Percentiles rank a stretch among this genome's conserved stretches.
These are phyloP conservation scores for Coregonus sp. DNA, from an alignment of 2,797 vertebrate species.

Conservation along the genomic window DNA sequence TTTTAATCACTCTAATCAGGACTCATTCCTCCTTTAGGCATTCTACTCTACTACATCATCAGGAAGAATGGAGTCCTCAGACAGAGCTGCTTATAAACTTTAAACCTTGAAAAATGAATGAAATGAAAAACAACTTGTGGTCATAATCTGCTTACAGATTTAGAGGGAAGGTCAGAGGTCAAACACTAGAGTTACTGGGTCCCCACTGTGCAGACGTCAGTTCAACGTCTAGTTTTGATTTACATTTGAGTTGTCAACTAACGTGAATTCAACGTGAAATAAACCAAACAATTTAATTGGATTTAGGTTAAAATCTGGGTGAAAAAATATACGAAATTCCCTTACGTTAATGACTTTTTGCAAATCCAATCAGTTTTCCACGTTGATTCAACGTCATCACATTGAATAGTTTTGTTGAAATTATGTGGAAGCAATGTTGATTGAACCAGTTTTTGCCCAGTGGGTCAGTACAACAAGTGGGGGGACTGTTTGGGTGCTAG, in stretches of 20 bases:
- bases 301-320: no score
- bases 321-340: no score
- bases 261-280: no score
- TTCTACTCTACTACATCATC: conserved; percentile 56
- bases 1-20: conserved; percentile 66
- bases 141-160: conserved; percentile 44
- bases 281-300: no score
- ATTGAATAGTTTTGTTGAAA: no score
- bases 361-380: no score
- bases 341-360: no score
- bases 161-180: background rate
- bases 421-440: no score
- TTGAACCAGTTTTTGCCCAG: background rate
- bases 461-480: background rate
- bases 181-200: background rate
- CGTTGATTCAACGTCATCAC: no score
- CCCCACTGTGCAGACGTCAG: no score
- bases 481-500: background rate
- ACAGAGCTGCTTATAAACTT: conserved; percentile 22
- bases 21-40: conserved; percentile 48
- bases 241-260: no score
- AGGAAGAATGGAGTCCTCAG: conserved; percentile 40
- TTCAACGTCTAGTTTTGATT: no score
- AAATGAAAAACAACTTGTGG: conserved; percentile 50
- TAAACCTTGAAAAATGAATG: background rate